Evolutionary conservation across 2,888 invertebrate species (phyloP), one percentile per base, ranked within the genome.

Genomic region (Pollenia angustigena): DNA sequence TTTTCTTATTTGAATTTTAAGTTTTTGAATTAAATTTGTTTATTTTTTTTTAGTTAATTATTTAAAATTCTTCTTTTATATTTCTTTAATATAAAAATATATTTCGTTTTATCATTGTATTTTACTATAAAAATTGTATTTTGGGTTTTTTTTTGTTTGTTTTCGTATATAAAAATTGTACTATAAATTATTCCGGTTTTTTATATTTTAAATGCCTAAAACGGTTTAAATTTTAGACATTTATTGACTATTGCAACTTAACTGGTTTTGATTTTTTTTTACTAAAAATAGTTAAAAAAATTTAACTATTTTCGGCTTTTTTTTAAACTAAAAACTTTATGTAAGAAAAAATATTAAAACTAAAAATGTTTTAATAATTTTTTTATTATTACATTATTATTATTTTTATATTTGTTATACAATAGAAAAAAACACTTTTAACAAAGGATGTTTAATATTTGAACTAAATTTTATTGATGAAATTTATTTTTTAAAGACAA

Each of bases 121-220:
- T 85, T 90, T 84, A 84, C 87, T 89, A 89, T 89, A 86, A 89
- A 85, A 87, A 82, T 82, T 88, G 48, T 81, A 74, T 75, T 81
- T 69, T 82, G 58, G 46, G 58, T 85, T 66, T 82, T 79, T 74
- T 50, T 82, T 89, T 85, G 87, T 85, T 88, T 82, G 76, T 84
- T 72, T 86, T 84, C 82, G 69, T 82, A 76, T 81, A 72, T 86
- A 88, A 91, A 90, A 92, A 91, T 93, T 93, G 93, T 93, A 93
- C 93, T 93, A 93, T 93, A 93, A 93, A 93, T 93, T 93, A 93
- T 93, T 91, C 93, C 93, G 93, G 93, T 93, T 91, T 91, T 62
- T 74, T 79, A 74, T 75, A 74, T 80, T 44, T 88, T 54, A 81
- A 87, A 81, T 85, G 87, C 74, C 46, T 60, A 72, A 64, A 69